Percentiles rank a stretch among this genome's conserved stretches.
Conservation (phyloP, 2,888 invertebrate species). For the Portevinia maculata region DNA sequence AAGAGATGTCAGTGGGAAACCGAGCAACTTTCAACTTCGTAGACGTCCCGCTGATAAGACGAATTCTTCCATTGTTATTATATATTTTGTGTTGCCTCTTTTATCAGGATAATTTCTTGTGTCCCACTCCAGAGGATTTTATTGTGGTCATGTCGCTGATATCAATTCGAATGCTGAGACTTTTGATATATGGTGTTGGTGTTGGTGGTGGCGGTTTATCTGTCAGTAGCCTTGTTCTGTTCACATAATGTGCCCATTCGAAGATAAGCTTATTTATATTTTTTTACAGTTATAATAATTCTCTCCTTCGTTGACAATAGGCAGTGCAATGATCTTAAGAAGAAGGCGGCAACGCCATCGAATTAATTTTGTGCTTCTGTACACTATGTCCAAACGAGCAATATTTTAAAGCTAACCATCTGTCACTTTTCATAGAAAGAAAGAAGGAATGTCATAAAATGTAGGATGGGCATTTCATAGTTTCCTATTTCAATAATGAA, state of each 20-base stretch:
- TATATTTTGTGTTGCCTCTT: conserved; percentile 27
- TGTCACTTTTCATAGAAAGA: no score
- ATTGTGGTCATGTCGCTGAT: conserved; percentile 32
- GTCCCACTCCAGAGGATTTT: conserved; percentile 32
- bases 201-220: conserved; percentile 27
- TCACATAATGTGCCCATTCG: conserved; percentile 60
- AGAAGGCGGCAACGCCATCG: conserved; percentile 32
- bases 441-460: no score
- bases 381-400: no score
- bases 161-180: conserved; percentile 2
- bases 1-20: conserved; percentile 66
- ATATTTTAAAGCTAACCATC: no score
- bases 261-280: conserved; percentile 69
- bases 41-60: conserved; percentile 50
- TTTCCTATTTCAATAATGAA: no score
- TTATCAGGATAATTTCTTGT: conserved; percentile 43
- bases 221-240: conserved; percentile 65
- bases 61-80: conserved; percentile 12
- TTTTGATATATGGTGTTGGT: not conserved
- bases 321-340: conserved; percentile 60
- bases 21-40: conserved; percentile 45
- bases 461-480: no score
- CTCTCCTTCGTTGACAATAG: conserved; percentile 2
- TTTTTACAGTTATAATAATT: conserved; percentile 44
- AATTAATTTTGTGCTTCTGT: no score